Conservation (phyloP, 2,113 vertebrate genomes). For the Takifugu flavidus region DNA sequence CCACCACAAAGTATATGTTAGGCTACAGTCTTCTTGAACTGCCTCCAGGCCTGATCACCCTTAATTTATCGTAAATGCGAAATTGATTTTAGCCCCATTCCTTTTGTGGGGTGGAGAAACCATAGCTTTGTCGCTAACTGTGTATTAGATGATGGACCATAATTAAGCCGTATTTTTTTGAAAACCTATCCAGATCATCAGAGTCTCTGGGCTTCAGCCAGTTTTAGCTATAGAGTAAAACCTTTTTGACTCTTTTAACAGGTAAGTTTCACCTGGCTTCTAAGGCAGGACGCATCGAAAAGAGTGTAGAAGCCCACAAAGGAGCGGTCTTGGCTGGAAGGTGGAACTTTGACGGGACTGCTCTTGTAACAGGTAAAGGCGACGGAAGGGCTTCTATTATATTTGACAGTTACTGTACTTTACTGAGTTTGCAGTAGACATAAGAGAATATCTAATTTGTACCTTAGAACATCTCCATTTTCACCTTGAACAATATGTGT, state of each 20-base stretch:
- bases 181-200: too few species aligned
- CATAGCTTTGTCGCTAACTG: conserved; percentile 4
- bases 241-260: conserved; percentile 53
- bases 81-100: conserved; percentile 34
- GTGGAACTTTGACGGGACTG: conserved; percentile 95
- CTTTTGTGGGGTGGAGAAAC: background rate
- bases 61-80: conserved; percentile 61
- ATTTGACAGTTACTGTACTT: too few species aligned
- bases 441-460: too few species aligned
- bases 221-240: background rate
- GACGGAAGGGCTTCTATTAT: too few species aligned
- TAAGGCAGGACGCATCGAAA: conserved; percentile 89
- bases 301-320: conserved; percentile 91
- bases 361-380: conserved; percentile 87
- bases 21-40: conserved; percentile 68
- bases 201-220: too few species aligned
- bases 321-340: conserved; percentile 91
- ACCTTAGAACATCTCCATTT: too few species aligned
- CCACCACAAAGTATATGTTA: conserved; percentile 76
- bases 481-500: too few species aligned
- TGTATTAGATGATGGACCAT: background rate
- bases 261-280: conserved; percentile 94
- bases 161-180: too few species aligned
- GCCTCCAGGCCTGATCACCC: conserved; percentile 73
- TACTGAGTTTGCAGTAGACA: too few species aligned